Conservation (phyloP, 2,888 invertebrate species). For the Polydesmus complanatus region DNA sequence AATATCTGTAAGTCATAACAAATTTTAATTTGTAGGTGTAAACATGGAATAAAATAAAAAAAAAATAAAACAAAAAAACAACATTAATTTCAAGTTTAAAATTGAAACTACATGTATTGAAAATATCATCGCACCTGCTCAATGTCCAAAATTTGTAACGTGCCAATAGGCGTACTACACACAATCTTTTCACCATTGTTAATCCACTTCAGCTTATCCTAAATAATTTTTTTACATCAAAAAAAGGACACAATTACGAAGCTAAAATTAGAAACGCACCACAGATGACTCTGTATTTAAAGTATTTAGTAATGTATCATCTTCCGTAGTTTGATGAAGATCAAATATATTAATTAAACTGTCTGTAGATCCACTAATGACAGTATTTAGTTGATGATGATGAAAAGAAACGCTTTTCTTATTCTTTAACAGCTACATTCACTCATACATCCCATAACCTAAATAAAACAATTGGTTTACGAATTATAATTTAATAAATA, state of each 20-base stretch:
- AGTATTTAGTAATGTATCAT: slow-evolving; percentile 60
- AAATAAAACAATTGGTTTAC: not conserved
- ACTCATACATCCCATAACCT: slow-evolving; percentile 7
- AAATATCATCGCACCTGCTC: slow-evolving; percentile 3
- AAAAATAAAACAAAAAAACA: no score
- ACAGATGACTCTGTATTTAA: slow-evolving; percentile 67
- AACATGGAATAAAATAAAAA: no score
- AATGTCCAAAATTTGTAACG: slow-evolving; percentile 6
- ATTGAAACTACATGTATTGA: no score
- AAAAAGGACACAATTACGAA: not conserved
- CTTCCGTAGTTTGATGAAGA: slow-evolving; percentile 54
- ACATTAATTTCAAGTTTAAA: no score
- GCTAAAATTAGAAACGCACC: slow-evolving; percentile 30
- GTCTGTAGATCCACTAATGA: slow-evolving; percentile 66
- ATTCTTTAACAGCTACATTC: not conserved
- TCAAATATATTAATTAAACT: slow-evolving; percentile 75
- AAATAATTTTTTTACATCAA: not conserved
- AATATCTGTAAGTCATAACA: no score
- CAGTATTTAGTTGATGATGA: slow-evolving; percentile 45
- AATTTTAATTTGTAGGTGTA: no score
- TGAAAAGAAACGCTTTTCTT: slow-evolving; percentile 51
- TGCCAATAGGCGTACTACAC: slow-evolving; percentile 8
- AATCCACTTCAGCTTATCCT: slow-evolving; percentile 10
- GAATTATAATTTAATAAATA: not conserved
- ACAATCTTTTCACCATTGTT: not conserved